Percentiles rank a stretch among this genome's conserved stretches.
Conservation (phyloP, 2,113 vertebrate genomes). For the Puma concolor region DNA sequence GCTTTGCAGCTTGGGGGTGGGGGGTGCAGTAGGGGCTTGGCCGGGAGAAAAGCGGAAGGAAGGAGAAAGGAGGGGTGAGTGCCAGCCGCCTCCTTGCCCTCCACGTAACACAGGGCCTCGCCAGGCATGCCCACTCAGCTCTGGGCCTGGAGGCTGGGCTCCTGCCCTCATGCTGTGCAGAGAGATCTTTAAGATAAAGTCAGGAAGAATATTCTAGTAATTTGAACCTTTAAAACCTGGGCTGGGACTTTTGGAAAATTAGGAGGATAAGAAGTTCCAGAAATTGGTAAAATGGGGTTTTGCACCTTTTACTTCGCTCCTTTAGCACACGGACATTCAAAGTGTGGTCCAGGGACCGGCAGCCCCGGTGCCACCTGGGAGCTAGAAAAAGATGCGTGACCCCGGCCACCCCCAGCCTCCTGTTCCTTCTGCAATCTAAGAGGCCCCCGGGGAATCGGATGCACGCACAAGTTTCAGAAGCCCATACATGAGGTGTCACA, state of each 20-base stretch:
- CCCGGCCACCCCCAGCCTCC: accelerated
- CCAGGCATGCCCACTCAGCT: accelerated
- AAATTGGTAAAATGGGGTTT: not conserved
- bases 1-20: not conserved
- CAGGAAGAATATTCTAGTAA: not conserved
- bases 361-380: not conserved
- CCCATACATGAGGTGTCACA: accelerated
- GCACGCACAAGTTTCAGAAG: accelerated
- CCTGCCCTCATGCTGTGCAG: not conserved
- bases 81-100: too few relatives aligned
- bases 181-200: not conserved
- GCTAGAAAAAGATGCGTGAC: not conserved
- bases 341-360: not conserved
- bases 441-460: accelerated
- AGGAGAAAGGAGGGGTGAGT: not conserved
- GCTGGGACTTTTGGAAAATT: not conserved
- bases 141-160: not conserved
- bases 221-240: not conserved
- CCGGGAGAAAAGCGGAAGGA: not conserved
- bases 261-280: not conserved
- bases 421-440: accelerated
- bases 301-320: not conserved
- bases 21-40: too few relatives aligned
- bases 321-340: not conserved
- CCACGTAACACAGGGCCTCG: accelerated